Evolutionary conservation across 2,113 vertebrate species (phyloP), one percentile per base, ranked within the genome.

Genomic region (Pleuronectes platessa): DNA sequence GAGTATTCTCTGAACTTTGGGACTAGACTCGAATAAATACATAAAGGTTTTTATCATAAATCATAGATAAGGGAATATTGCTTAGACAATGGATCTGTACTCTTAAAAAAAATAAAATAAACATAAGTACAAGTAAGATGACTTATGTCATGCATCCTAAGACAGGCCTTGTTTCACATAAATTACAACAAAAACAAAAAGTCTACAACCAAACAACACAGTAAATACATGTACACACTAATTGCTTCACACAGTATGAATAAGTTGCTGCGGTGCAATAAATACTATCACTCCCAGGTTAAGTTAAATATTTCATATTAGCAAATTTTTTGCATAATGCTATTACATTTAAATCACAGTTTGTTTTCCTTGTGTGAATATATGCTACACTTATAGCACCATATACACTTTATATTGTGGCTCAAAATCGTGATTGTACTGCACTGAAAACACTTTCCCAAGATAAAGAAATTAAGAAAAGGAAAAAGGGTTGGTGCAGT

Each of bases 361-460:
- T 51, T 14, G n/a, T 64, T 70, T 27, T 55, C 10, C 5, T 42
- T 26, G 4, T 35, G 24, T 67, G 15, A 66, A 55, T 56, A 42
- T 49, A 23, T 21, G 18, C 17, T 40, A 17, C 51, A 17, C 51
- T 63, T 71, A 23, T n/a, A 63, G 45, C 35, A 70, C 21, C 24
- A 64, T 60, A 55, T 26, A 21, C 31, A 17, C 2, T 76, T 78
- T 65, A 17, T 42, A 40, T 23, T 78, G 55, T 61, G 20, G 20
- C 55, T 47, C 35, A 73, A 42, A 69, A 69, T 66, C 59, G 47
- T 62, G 37, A 71, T 60, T 68, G 56, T 7, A 37, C 71, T 61
- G 47, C 40, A 55, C 27, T 54, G 61, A 67, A 31, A 20, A 74
- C 27, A 63, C 54, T 56, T 2, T 23, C 56, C 31, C 23, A 5